Conservation (phyloP, 2,888 invertebrate species). For the Erpobdella octoculata region DNA sequence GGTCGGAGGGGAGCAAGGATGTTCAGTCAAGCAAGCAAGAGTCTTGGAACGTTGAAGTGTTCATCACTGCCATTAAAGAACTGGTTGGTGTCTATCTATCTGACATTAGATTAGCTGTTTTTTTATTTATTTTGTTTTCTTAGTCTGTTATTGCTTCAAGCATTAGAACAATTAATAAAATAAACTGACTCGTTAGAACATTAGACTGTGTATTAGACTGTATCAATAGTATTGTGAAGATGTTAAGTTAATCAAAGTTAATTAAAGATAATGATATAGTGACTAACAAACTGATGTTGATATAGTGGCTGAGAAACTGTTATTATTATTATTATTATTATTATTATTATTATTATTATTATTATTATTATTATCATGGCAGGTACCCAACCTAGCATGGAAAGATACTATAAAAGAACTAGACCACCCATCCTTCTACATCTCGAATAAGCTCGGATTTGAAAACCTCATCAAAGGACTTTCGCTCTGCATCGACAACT, state of each 20-base stretch:
- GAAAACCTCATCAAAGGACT: conserved; percentile 65
- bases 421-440: conserved; percentile 75
- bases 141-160: not conserved
- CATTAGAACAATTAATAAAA: not conserved
- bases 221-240: no score
- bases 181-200: no score
- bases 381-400: conserved; percentile 65
- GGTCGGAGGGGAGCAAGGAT: conserved; percentile 41
- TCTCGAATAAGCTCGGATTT: conserved; percentile 66
- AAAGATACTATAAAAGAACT: conserved; percentile 82
- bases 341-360: not conserved
- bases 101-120: not conserved
- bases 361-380: not conserved
- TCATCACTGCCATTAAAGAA: conserved; percentile 83
- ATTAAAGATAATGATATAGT: not conserved
- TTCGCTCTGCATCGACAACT: conserved; percentile 40
- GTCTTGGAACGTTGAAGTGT: conserved; percentile 83
- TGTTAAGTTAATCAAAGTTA: no score
- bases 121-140: not conserved
- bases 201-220: no score
- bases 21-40: conserved; percentile 41
- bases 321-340: no score
- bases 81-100: conserved; percentile 56
- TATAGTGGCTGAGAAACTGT: not conserved
- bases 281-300: not conserved